phyloP scores from a whole-genome alignment of 2,113 vertebrate genomes.

The Pipa parva region DNA sequence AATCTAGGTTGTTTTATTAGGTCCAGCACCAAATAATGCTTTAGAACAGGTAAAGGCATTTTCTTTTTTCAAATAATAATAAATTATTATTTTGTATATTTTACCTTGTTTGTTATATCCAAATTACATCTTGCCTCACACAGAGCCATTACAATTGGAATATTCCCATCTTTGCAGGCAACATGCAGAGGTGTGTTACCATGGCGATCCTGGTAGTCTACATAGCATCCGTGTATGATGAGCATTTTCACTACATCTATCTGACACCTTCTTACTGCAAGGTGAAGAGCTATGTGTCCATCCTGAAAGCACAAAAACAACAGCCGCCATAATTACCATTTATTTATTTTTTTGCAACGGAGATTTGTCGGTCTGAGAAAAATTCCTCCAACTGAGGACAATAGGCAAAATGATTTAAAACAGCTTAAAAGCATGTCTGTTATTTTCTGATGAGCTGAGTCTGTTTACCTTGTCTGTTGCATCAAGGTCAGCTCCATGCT shows the following conservation, averaged over 20 bases:
- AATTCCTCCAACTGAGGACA: too few species aligned
- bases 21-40: too few species aligned
- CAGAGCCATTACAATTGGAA: slow-evolving; percentile 77
- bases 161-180: slow-evolving; percentile 92
- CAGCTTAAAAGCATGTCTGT: not conserved
- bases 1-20: too few species aligned
- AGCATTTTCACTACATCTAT: slow-evolving; percentile 89
- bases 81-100: too few species aligned
- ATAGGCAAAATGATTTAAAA: too few species aligned
- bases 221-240: slow-evolving; percentile 68
- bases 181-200: slow-evolving; percentile 91
- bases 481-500: slow-evolving; percentile 77
- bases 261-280: slow-evolving; percentile 90
- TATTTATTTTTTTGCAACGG: too few species aligned
- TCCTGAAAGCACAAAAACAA: slow-evolving; percentile 77
- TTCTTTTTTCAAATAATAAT: too few species aligned
- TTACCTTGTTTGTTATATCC: slow-evolving; percentile 89
- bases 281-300: slow-evolving; percentile 89
- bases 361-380: too few species aligned
- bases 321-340: too few species aligned
- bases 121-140: slow-evolving; percentile 76
- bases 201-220: slow-evolving; percentile 89
- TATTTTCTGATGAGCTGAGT: slow-evolving; percentile 1
- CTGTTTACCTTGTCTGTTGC: slow-evolving; percentile 82
- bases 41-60: too few species aligned